A percentile compares a stretch with the other conserved stretches of the same genome.
These are phyloP conservation scores for Yasuhikotakia modesta DNA, from an alignment of 2,797 vertebrate genomes.

Conservation along the genomic window DNA sequence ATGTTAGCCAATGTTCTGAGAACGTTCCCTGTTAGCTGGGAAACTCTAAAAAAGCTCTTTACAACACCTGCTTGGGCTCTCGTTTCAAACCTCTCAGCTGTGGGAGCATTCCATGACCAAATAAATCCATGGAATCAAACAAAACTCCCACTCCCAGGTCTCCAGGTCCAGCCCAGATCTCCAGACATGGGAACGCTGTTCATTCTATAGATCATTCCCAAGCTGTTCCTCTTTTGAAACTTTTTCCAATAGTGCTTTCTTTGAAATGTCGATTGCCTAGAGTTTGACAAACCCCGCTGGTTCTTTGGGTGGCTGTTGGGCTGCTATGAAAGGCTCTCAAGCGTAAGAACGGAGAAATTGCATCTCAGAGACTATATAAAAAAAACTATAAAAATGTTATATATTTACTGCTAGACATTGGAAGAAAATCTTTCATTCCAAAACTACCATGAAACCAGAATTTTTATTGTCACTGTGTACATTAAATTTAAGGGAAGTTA, in stretches of 20 bases:
- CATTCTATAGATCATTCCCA: constrained; percentile 9
- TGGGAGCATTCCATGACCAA: constrained; percentile 57
- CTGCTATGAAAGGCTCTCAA: background rate
- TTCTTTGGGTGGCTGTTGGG: background rate
- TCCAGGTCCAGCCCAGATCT: constrained; percentile 34
- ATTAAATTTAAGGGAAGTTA: no score
- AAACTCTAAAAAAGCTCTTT: background rate
- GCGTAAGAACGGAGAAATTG: background rate
- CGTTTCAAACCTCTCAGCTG: constrained; percentile 62
- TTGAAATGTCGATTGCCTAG: background rate
- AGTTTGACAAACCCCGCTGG: background rate
- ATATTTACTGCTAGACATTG: background rate
- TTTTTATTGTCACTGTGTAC: no score
- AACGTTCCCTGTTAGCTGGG: no score
- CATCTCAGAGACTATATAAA: background rate
- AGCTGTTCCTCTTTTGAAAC: constrained; percentile 15
- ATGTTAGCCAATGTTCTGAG: no score
- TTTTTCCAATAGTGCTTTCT: background rate
- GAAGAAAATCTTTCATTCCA: background rate
- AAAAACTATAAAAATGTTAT: background rate
- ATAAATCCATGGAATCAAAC: constrained; percentile 59
- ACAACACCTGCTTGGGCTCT: constrained; percentile 58
- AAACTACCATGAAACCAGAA: background rate
- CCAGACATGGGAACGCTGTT: constrained; percentile 48
- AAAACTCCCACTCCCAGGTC: constrained; percentile 46